Conservation (phyloP, 2,888 invertebrate genomes). For the Cephus nigrinus region DNA sequence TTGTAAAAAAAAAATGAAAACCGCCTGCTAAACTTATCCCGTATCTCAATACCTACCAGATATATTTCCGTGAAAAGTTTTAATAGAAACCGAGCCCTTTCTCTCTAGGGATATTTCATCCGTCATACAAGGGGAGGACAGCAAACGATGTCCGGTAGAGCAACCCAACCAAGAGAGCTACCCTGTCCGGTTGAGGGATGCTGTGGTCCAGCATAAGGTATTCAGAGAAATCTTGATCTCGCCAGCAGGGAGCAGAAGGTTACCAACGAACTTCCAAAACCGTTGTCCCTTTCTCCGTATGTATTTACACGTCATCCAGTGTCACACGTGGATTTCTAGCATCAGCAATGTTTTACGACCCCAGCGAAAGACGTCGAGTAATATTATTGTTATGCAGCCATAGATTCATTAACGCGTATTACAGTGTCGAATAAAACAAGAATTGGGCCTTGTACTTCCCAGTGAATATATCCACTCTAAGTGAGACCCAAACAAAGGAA, state of each 20-base stretch:
- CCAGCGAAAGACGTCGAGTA: background rate
- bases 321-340: background rate
- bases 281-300: slow-evolving; percentile 25
- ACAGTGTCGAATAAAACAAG: background rate
- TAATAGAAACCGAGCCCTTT: slow-evolving; percentile 40
- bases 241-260: slow-evolving; percentile 31
- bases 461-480: background rate
- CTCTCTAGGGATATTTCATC: slow-evolving; percentile 37
- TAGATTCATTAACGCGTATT: background rate
- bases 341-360: background rate
- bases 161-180: slow-evolving; percentile 38
- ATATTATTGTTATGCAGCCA: background rate
- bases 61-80: slow-evolving; percentile 26
- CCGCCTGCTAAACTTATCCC: background rate
- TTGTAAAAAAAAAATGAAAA: background rate
- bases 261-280: slow-evolving; percentile 40
- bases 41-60: background rate
- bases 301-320: background rate
- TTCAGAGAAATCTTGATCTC: slow-evolving; percentile 37
- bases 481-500: background rate
- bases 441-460: background rate
- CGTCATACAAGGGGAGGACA: slow-evolving; percentile 39
- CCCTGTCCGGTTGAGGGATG: slow-evolving; percentile 49
- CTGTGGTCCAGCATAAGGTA: slow-evolving; percentile 39
- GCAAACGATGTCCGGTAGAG: slow-evolving; percentile 17